These are phyloP conservation scores for Ibidorhyncha struthersii DNA, from an alignment of 2,113 vertebrate species.

Conservation along the genomic window DNA sequence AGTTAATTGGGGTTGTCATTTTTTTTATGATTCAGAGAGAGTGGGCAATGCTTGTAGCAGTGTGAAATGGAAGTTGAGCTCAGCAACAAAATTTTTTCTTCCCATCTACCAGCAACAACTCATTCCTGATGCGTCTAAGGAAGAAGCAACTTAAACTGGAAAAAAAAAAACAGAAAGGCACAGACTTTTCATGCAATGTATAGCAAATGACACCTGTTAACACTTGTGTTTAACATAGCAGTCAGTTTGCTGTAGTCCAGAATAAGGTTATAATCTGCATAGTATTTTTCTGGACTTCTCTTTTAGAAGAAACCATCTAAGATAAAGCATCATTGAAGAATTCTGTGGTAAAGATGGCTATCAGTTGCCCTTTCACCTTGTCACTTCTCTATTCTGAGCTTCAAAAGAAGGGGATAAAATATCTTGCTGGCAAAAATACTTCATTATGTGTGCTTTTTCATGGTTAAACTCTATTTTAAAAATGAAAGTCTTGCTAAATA, in stretches of 20 bases:
- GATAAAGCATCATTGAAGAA: neutral
- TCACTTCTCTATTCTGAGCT: neutral
- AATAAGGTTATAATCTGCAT: neutral
- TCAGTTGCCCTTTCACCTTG: constrained; percentile 8
- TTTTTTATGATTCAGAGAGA: constrained; percentile 49
- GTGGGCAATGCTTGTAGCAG: neutral
- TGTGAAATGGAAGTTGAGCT: constrained; percentile 23
- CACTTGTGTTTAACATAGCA: neutral
- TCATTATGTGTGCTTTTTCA: neutral
- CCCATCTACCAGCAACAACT: neutral
- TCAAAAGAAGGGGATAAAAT: neutral
- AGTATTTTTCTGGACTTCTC: neutral
- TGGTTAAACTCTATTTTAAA: neutral
- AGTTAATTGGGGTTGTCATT: neutral
- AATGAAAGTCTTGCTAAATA: neutral
- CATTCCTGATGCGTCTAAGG: neutral
- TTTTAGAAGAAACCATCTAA: neutral
- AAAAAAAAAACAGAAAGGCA: neutral
- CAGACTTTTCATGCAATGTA: neutral
- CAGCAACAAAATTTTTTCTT: neutral
- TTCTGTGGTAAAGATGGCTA: neutral
- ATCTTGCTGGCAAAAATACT: neutral
- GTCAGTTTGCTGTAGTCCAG: neutral
- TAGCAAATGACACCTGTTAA: neutral
- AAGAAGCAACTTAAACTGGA: neutral